phyloP scores from a whole-genome alignment of 2,888 invertebrate species.

The Dryadula phaetusa region DNA sequence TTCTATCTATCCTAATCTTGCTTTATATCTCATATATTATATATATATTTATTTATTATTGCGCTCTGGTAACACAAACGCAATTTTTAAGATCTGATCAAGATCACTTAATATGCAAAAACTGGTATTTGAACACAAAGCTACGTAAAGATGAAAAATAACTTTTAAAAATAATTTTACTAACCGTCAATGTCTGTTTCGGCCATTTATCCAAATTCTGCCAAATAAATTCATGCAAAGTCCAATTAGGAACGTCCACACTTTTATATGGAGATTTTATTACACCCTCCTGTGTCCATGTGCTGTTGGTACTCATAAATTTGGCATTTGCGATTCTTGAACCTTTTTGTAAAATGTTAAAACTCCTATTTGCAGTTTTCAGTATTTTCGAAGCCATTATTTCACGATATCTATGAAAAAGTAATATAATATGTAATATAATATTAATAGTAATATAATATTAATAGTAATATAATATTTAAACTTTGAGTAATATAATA shows the following conservation, averaged over 20 bases:
- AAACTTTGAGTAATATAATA: no score
- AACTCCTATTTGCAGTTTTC: conserved; percentile 55
- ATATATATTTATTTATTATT: no score
- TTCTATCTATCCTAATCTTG: no score
- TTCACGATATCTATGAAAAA: conserved; percentile 3
- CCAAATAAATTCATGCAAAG: conserved; percentile 86
- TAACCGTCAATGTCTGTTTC: conserved; percentile 85
- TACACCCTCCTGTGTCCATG: conserved; percentile 67
- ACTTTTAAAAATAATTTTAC: conserved; percentile 53
- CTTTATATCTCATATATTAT: no score
- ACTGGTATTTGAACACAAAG: no score
- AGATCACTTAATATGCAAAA: no score
- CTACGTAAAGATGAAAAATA: no score
- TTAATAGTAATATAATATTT: background rate
- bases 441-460: no score
- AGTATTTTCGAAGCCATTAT: conserved; percentile 60
- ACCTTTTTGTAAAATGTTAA: conserved; percentile 46
- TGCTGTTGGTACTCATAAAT: conserved; percentile 57
- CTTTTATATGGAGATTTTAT: conserved; percentile 81
- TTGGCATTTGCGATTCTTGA: conserved; percentile 46
- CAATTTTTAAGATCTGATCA: no score
- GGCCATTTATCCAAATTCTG: conserved; percentile 86
- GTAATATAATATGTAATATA: background rate
- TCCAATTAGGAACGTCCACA: conserved; percentile 78
- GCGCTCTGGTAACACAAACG: no score